Conservation (phyloP, 2,797 vertebrate genomes). For the Esox masquinongy region DNA sequence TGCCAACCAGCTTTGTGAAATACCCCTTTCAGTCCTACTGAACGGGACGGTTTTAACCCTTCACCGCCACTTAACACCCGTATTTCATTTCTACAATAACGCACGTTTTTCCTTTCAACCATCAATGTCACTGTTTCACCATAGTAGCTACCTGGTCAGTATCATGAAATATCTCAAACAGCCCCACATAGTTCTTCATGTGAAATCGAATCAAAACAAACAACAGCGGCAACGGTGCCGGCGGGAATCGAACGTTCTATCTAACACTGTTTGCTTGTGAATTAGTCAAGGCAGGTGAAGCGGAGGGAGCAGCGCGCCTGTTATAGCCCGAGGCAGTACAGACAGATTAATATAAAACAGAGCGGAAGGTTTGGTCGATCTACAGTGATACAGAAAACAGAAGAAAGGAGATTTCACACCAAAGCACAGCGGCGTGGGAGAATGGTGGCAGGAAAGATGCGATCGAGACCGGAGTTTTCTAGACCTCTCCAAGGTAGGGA, state of each 20-base stretch:
- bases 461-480: constrained; percentile 44
- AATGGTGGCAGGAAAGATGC: constrained; percentile 7
- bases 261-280: constrained; percentile 63
- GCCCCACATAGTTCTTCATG: not conserved
- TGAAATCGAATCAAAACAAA: no score
- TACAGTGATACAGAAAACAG: constrained; percentile 52
- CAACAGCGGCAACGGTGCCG: not conserved
- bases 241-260: constrained; percentile 36
- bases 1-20: constrained; percentile 68
- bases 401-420: constrained; percentile 49
- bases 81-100: constrained; percentile 14
- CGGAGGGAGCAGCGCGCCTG: constrained; percentile 35
- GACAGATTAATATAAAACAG: constrained; percentile 46
- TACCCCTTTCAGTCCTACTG: constrained; percentile 52
- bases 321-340: constrained; percentile 49
- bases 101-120: constrained; percentile 26
- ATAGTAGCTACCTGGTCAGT: constrained; percentile 26
- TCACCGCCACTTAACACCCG: constrained; percentile 27
- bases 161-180: constrained; percentile 12
- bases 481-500: constrained; percentile 50
- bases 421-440: constrained; percentile 27
- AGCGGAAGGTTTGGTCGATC: constrained; percentile 32
- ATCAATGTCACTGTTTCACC: constrained; percentile 6
- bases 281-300: constrained; percentile 60
- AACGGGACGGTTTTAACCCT: constrained; percentile 61